Evolutionary conservation across 2,797 vertebrate species (phyloP).

Genomic region (Loris lydekkerianus): DNA sequence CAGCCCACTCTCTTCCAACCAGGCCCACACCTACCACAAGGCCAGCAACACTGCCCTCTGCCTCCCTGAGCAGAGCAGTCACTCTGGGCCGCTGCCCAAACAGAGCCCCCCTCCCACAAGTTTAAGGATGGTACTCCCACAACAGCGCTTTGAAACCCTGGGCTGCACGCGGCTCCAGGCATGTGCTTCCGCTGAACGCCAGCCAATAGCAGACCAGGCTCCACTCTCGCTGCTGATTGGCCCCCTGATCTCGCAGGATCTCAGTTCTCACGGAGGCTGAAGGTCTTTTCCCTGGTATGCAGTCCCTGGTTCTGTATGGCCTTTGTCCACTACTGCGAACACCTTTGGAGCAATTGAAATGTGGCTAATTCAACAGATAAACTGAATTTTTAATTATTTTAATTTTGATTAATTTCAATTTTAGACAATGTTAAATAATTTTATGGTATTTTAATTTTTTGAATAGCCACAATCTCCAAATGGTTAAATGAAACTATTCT

Average conservation of each 20-base stretch:
- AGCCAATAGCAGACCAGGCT: background rate
- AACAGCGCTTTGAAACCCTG: rapidly evolving
- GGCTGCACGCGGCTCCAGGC: rapidly evolving
- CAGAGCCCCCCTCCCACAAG: rapidly evolving
- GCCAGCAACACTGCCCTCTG: background rate
- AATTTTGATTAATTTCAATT: slow-evolving; percentile 20
- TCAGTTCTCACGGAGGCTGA: background rate
- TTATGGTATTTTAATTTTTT: slow-evolving; percentile 11
- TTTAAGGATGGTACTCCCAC: rapidly evolving
- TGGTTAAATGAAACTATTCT: background rate
- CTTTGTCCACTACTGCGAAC: background rate
- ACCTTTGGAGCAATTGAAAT: background rate
- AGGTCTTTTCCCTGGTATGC: rapidly evolving
- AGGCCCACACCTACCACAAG: background rate
- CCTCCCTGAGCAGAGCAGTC: background rate
- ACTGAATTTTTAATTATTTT: slow-evolving; percentile 34
- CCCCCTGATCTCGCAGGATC: background rate
- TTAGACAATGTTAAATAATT: background rate
- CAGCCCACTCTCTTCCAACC: background rate
- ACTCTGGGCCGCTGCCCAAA: rapidly evolving
- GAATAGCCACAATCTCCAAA: slow-evolving; percentile 34
- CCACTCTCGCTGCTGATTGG: background rate
- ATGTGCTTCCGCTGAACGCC: background rate
- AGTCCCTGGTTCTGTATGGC: rapidly evolving
- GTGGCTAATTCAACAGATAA: background rate